These are phyloP conservation scores for Megastigmus dorsalis DNA, from an alignment of 2,888 invertebrate genomes.

Conservation along the genomic window DNA sequence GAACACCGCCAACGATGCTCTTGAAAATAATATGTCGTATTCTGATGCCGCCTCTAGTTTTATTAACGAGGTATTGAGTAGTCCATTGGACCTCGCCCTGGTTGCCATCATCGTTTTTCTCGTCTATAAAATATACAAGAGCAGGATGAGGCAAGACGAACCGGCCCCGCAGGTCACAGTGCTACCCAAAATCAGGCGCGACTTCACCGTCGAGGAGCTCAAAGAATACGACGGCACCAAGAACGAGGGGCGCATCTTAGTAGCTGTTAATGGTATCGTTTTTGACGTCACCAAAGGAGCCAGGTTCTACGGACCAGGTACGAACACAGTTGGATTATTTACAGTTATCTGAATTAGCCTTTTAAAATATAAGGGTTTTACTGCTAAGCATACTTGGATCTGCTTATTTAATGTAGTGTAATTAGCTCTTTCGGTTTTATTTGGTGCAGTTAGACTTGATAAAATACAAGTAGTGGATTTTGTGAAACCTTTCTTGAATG, in stretches of 20 bases:
- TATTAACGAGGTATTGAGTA: conserved; percentile 80
- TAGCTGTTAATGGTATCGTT: conserved; percentile 95
- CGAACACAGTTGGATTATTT: too few species aligned
- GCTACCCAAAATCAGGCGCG: conserved; percentile 89
- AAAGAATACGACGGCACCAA: conserved; percentile 90
- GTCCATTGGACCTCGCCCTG: conserved; percentile 83
- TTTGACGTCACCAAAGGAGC: conserved; percentile 95
- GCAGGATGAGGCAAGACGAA: conserved; percentile 70
- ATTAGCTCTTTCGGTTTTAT: too few species aligned
- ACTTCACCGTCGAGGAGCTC: conserved; percentile 92
- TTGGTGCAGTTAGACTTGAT: too few species aligned
- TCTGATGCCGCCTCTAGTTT: too few species aligned
- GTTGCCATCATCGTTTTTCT: conserved; percentile 82
- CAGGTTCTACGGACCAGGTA: conserved; percentile 96
- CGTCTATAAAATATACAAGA: conserved; percentile 84
- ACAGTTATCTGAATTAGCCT: not conserved
- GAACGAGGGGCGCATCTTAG: conserved; percentile 89
- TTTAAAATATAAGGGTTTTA: too few species aligned
- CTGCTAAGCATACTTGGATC: not conserved
- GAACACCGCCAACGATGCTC: too few species aligned
- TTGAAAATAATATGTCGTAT: too few species aligned
- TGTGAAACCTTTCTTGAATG: too few species aligned
- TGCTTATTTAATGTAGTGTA: not conserved
- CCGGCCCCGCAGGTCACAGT: conserved; percentile 76
- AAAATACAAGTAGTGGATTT: too few species aligned